phyloP scores from a whole-genome alignment of 2,888 invertebrate species.

The Trichogramma evanescens region DNA sequence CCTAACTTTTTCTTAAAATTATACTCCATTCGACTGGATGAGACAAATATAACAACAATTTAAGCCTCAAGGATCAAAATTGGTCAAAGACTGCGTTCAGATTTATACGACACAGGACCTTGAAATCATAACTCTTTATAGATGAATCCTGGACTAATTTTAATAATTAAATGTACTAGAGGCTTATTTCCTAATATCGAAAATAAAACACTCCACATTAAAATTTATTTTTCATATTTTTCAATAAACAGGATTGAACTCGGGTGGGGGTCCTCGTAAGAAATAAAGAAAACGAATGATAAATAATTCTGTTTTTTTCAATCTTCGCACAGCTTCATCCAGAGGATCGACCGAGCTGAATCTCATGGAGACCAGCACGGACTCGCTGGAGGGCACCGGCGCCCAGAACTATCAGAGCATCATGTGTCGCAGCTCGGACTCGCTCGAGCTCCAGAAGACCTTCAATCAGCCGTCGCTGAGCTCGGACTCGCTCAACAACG shows the following conservation, averaged over 20 bases:
- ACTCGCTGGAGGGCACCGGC: constrained; percentile 54
- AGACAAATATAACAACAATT: too few species aligned
- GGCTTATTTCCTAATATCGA: too few species aligned
- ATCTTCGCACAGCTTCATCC: not conserved
- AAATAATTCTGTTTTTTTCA: not conserved
- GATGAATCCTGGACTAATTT: too few species aligned
- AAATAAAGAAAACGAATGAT: not conserved
- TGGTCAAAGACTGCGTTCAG: too few species aligned
- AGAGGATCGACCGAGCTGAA: constrained; percentile 43
- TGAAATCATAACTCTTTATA: too few species aligned
- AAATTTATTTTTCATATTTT: not conserved
- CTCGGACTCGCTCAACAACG: constrained; percentile 44
- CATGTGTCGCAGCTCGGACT: constrained; percentile 61
- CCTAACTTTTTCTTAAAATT: too few species aligned
- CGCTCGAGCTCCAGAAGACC: constrained; percentile 58
- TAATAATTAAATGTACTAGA: too few species aligned
- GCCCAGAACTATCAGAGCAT: constrained; percentile 46
- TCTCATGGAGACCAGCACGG: constrained; percentile 57
- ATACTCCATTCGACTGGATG: too few species aligned
- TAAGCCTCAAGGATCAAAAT: too few species aligned
- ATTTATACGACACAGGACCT: too few species aligned
- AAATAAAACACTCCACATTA: not conserved
- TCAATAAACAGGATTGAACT: not conserved
- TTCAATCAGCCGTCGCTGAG: constrained; percentile 43
- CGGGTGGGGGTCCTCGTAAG: too few species aligned